Evolutionary conservation across 2,797 vertebrate species (phyloP).

Genomic region (Myripristis jacobus): DNA sequence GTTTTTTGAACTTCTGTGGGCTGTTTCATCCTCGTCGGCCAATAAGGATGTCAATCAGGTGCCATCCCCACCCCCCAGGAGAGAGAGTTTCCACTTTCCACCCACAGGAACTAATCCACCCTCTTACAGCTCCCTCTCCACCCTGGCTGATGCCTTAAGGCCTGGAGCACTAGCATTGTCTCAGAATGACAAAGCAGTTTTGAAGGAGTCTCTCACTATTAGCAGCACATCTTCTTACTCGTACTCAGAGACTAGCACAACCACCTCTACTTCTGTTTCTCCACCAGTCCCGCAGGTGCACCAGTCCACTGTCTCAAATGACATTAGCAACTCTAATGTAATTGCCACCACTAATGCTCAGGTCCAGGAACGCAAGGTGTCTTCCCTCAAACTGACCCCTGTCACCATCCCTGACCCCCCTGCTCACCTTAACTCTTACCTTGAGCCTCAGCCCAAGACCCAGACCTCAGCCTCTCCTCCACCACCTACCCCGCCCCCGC

Average conservation of each 20-base stretch:
- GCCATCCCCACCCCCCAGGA: conserved; percentile 88
- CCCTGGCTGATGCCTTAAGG: conserved; percentile 76
- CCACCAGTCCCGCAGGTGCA: conserved; percentile 58
- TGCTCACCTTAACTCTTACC: conserved; percentile 62
- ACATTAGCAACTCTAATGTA: conserved; percentile 20
- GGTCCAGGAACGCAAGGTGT: conserved; percentile 87
- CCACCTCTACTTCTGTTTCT: conserved; percentile 64
- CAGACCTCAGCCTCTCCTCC: conserved; percentile 51
- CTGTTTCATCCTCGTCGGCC: conserved; percentile 80
- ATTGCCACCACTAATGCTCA: conserved; percentile 74
- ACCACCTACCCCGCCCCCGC: conserved; percentile 51
- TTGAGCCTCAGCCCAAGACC: conserved; percentile 45
- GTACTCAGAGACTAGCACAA: conserved; percentile 81
- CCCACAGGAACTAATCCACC: conserved; percentile 78
- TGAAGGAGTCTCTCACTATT: conserved; percentile 82
- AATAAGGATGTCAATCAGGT: conserved; percentile 84
- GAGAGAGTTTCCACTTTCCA: conserved; percentile 86
- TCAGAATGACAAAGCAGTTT: conserved; percentile 72
- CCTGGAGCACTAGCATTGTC: conserved; percentile 68
- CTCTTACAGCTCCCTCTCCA: conserved; percentile 72
- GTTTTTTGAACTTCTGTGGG: conserved; percentile 79
- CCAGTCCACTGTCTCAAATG: conserved; percentile 66
- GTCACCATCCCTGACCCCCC: conserved; percentile 79
- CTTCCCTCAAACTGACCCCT: conserved; percentile 89
- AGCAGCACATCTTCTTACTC: conserved; percentile 86